phyloP scores from a whole-genome alignment of 2,113 vertebrate genomes.

The Catharus fuscescens region DNA sequence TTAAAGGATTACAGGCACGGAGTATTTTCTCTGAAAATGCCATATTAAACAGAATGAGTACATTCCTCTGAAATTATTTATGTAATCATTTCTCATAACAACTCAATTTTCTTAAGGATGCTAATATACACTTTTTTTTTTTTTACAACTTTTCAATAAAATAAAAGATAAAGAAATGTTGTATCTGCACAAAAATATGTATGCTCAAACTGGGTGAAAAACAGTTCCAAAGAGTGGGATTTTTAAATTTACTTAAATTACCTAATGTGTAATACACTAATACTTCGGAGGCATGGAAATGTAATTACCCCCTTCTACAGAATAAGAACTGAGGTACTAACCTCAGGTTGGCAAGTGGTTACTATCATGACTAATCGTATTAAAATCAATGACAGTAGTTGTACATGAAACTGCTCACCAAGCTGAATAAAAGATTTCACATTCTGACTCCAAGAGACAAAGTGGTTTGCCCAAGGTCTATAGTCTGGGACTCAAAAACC shows the following conservation, averaged over 20 bases:
- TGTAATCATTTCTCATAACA: neutral
- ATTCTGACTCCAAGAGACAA: neutral
- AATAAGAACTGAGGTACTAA: neutral
- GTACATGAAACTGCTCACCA: neutral
- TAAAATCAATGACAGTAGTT: slow-evolving; percentile 23
- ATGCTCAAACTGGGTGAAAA: neutral
- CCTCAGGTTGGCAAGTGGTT: neutral
- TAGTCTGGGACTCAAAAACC: slow-evolving; percentile 12
- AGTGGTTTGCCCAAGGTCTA: slow-evolving; percentile 18
- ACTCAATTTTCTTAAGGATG: neutral
- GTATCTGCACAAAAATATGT: neutral
- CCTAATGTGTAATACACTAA: neutral
- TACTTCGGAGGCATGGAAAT: neutral
- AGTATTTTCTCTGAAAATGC: neutral
- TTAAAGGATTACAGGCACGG: neutral
- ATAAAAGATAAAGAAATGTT: neutral
- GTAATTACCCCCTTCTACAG: neutral
- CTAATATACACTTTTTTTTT: neutral
- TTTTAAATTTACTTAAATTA: neutral
- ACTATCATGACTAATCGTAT: neutral
- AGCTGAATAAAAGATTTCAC: slow-evolving; percentile 18
- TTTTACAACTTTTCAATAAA: neutral
- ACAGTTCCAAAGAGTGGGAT: neutral
- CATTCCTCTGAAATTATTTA: neutral
- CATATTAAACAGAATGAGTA: neutral